Evolutionary conservation across 2,113 vertebrate genomes (phyloP), one percentile per base, ranked within the genome.

Genomic region (human (Homo sapiens)): DNA sequence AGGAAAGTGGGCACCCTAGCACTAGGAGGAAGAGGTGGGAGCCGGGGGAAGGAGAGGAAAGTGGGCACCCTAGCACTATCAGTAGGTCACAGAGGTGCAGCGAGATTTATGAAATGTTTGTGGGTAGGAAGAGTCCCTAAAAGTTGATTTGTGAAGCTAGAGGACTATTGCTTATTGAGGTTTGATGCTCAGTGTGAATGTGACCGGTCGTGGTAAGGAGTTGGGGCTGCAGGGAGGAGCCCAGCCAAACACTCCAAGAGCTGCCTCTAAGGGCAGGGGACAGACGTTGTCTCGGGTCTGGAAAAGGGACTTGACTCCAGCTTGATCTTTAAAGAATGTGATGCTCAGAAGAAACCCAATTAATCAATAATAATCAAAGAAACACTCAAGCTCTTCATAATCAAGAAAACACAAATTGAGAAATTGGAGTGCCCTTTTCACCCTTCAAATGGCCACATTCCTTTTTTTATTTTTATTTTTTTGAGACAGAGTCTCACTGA

Each of bases 61-160:
- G 10, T 9, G 43, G 64, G 18, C 22, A 23, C 0, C 0, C 9
- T 2, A 1, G 27, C 20, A 30, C 13, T 25, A 11, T 3, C 3
- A 17, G 12, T 22, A n/a, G 45, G 40, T 79, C 35, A 79, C 12
- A 9, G 1, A 55, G 52, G 48, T 20, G 18, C 38, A 3, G 4
- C 40, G 48, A 45, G 13, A 16, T 50, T 85, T n/a, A 27, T 79
- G 68, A 61, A 59, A 72, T 20, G 22, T 82, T 20, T 0, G 1
- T 43, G 52, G n/a, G 18, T 3, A 10, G 43, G 27, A 48, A 35
- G 35, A 72, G 50, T 18, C 79, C 17, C 70, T 95, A 13, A 22
- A 40, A 68, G 79, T 27, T 6, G 23, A 89, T 27, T 43, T 85
- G 52, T 64, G 8, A 83, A 61, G 11, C 45, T 57, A 57, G 68